A percentile compares a stretch with the other conserved stretches of the same genome.
These are phyloP conservation scores for Ephestia elutella DNA, from an alignment of 1,140 invertebrate species.

Conservation along the genomic window DNA sequence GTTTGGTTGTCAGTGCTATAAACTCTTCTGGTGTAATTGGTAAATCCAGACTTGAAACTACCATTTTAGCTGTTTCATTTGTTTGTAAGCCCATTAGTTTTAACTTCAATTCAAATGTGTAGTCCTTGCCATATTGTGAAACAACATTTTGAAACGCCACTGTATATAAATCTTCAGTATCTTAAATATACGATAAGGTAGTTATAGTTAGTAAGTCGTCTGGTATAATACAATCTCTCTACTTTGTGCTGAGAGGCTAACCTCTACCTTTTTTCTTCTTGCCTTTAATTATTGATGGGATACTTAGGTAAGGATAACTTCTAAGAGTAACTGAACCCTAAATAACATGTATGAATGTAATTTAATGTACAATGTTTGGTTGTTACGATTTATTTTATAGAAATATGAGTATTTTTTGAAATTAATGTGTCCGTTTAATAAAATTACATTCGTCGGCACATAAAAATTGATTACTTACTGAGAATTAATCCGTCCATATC, in stretches of 20 bases:
- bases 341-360: too few relatives aligned
- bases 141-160: conserved; percentile 81
- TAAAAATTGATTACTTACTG: conserved; percentile 41
- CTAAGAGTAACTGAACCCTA: too few relatives aligned
- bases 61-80: conserved; percentile 74
- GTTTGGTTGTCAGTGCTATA: conserved; percentile 46
- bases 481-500: conserved; percentile 70
- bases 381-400: too few relatives aligned
- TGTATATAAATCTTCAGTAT: conserved; percentile 87
- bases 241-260: too few relatives aligned
- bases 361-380: too few relatives aligned
- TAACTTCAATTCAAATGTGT: conserved; percentile 84
- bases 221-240: too few relatives aligned
- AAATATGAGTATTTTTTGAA: too few relatives aligned
- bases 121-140: conserved; percentile 81
- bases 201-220: too few relatives aligned
- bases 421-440: not conserved
- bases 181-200: conserved; percentile 64
- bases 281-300: too few relatives aligned
- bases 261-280: too few relatives aligned
- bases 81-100: conserved; percentile 84
- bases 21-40: conserved; percentile 83
- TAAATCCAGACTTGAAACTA: conserved; percentile 80
- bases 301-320: too few relatives aligned
- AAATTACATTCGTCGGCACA: not conserved